Evolutionary conservation across 2,888 invertebrate species (phyloP).

Genomic region (Cantharis flavilabris): DNA sequence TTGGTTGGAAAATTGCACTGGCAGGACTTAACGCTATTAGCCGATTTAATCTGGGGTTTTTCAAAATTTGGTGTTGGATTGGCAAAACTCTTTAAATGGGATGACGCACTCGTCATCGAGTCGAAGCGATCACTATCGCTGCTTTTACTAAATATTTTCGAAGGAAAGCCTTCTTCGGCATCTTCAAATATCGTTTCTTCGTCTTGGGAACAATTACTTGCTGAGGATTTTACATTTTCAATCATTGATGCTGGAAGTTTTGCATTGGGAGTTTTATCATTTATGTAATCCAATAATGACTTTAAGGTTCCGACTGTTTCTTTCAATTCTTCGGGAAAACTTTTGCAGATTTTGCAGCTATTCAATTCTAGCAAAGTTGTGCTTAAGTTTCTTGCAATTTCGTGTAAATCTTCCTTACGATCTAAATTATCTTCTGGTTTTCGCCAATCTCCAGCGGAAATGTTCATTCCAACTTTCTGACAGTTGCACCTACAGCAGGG

Average conservation of each 20-base stretch:
- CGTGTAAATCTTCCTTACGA: slow-evolving; percentile 31
- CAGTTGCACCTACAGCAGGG: neutral
- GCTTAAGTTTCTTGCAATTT: slow-evolving; percentile 46
- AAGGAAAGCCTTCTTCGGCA: neutral
- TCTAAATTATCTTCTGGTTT: neutral
- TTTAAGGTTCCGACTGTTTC: neutral
- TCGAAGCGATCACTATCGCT: neutral
- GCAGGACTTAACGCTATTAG: neutral
- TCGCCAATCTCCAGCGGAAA: too few relatives aligned
- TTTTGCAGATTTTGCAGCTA: slow-evolving; percentile 13
- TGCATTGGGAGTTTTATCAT: neutral
- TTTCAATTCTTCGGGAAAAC: slow-evolving; percentile 44
- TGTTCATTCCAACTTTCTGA: neutral
- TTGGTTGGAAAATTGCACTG: neutral
- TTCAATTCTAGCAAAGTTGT: slow-evolving; percentile 38
- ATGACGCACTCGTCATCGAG: neutral
- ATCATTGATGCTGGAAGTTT: neutral
- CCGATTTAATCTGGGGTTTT: neutral
- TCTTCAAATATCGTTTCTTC: neutral
- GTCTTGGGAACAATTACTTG: neutral
- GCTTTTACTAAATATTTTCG: neutral
- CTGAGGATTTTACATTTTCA: neutral
- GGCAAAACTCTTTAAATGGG: neutral
- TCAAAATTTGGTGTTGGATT: neutral
- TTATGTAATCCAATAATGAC: neutral